Evolutionary conservation across 2,113 vertebrate species (phyloP), one percentile per base, ranked within the genome.

Genomic region (Maccullochella peelii): DNA sequence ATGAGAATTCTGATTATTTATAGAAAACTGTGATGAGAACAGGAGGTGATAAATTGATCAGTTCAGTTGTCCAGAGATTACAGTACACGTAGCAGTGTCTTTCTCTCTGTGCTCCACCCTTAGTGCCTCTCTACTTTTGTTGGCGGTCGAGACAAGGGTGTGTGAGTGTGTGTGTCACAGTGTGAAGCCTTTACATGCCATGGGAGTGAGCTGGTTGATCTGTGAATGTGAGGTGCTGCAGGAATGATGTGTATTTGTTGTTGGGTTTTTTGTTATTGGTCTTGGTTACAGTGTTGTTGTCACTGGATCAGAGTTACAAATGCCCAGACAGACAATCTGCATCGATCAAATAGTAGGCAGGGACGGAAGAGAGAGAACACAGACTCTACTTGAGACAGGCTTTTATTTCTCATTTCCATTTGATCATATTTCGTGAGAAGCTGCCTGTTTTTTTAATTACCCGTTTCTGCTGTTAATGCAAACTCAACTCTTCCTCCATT

Each of bases 151-250:
- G 47, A 50, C 8, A 4, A 65, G 82, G 79, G 82, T 49, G 89
- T 92, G 40, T 55, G 73, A 4, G 57, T 77, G 66, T n/a, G 33
- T 80, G 79, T 85, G 65, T 81, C 62, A 16, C 18, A n/a, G 36
- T 58, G 52, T 77, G 27, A 82, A 58, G 58, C 25, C 44, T 75
- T 79, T 62, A 86, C 49, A 90, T 88, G 75, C 85, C 90, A 86
- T 74, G n/a, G 33, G 73, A 83, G 58, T 87, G 65, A 87, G 71
- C 55, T 78, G 63, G 61, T 52, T 38, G 23, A 62, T 66, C 52
- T 52, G 23, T 57, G 50, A 68, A 61, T 27, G 57, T 61, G 82
- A 80, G 68, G 85, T 25, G 21, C 52, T 66, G 65, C 68, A 87
- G 86, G 85, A 89, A 89, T 88, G 72, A 58, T 38, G 62, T 30